phyloP scores from a whole-genome alignment of 1,140 invertebrate genomes.

The Bombus superbus region DNA sequence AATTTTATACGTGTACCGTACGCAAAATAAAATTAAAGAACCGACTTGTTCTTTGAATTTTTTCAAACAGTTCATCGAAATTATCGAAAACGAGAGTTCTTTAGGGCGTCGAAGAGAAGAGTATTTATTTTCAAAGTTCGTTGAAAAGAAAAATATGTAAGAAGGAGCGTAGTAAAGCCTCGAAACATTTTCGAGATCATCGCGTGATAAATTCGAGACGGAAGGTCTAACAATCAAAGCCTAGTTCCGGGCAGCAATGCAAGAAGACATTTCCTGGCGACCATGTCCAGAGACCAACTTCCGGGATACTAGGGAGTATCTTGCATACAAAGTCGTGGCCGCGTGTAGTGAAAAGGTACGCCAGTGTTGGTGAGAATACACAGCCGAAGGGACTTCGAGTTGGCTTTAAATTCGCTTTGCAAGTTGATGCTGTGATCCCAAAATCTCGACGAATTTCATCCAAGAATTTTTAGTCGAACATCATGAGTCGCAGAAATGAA shows the following conservation, averaged over 20 bases:
- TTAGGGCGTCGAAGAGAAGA: no score
- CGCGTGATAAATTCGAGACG: constrained; percentile 56
- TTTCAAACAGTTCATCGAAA: not conserved
- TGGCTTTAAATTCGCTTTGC: not conserved
- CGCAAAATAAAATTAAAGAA: not conserved
- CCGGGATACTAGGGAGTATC: constrained; percentile 29
- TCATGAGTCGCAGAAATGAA: not conserved
- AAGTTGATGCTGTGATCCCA: not conserved
- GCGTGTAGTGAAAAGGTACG: not conserved
- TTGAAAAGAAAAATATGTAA: not conserved
- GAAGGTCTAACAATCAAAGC: constrained; percentile 39
- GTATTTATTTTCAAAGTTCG: constrained; percentile 15
- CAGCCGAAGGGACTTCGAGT: not conserved
- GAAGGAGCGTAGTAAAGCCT: constrained; percentile 20
- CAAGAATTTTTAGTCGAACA: not conserved
- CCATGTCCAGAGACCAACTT: constrained; percentile 42
- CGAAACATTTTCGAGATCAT: constrained; percentile 7
- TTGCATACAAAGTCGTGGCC: not conserved
- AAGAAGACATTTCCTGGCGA: constrained; percentile 35
- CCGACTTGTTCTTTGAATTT: not conserved
- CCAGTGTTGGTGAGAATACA: not conserved
- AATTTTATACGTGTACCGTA: not conserved
- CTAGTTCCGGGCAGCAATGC: constrained; percentile 16
- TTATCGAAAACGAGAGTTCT: not conserved
- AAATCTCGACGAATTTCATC: not conserved